These are phyloP conservation scores for Limulus polyphemus DNA, from an alignment of 2,888 invertebrate species.

Conservation along the genomic window DNA sequence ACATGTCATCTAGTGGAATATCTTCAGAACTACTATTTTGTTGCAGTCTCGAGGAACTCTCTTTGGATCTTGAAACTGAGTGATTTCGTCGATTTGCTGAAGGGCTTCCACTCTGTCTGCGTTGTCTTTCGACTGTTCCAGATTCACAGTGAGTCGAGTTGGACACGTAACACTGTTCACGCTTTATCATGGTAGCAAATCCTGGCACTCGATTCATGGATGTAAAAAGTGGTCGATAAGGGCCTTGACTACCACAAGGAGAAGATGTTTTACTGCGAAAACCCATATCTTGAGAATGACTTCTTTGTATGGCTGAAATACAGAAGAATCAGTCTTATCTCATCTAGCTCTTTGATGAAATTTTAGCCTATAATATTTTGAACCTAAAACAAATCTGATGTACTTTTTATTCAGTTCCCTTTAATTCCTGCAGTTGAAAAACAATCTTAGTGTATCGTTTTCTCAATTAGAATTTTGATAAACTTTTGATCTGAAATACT, in stretches of 20 bases:
- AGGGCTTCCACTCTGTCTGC: slow-evolving; percentile 23
- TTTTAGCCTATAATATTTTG: no score
- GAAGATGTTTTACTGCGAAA: slow-evolving; percentile 14
- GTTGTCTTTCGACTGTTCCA: not conserved
- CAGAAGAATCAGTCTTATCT: no score
- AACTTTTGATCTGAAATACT: no score
- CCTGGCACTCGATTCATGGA: slow-evolving; percentile 23
- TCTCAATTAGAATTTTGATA: no score
- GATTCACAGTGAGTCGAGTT: no score
- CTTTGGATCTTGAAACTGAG: slow-evolving; percentile 16
- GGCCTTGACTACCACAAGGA: no score
- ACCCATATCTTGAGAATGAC: slow-evolving; percentile 23
- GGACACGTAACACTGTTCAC: no score
- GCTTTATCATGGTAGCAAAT: slow-evolving; percentile 20
- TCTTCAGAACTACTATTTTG: slow-evolving; percentile 28
- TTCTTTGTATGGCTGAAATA: slow-evolving; percentile 17
- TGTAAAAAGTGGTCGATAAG: slow-evolving; percentile 18
- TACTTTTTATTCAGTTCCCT: no score
- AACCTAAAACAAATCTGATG: no score
- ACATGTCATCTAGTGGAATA: slow-evolving; percentile 36
- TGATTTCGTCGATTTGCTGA: slow-evolving; percentile 7
- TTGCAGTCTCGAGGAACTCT: slow-evolving; percentile 20
- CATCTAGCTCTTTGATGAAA: no score
- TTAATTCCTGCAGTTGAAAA: no score
- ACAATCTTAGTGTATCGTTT: no score